Conservation (phyloP, 2,113 vertebrate genomes). For the Heteronetta atricapilla region DNA sequence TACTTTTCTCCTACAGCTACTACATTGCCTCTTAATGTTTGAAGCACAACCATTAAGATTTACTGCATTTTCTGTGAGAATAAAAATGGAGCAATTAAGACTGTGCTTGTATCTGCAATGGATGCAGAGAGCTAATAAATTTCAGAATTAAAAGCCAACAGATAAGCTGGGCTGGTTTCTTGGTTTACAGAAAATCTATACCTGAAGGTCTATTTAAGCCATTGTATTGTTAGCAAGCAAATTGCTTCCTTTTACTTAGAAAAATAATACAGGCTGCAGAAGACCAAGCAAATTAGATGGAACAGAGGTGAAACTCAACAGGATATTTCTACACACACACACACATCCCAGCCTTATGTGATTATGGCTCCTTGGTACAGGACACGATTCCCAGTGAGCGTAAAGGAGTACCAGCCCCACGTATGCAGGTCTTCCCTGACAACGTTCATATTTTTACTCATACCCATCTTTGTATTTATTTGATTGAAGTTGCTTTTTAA, state of each 20-base stretch:
- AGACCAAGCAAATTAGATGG: constrained; percentile 13
- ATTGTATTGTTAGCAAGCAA: constrained; percentile 52
- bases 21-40: constrained; percentile 59
- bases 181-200: constrained; percentile 78
- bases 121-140: constrained; percentile 74
- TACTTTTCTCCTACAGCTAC: constrained; percentile 67
- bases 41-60: constrained; percentile 72
- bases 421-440: not conserved
- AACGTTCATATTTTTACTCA: not conserved
- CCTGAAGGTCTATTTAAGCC: constrained; percentile 72
- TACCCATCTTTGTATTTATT: not conserved
- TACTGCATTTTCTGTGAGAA: constrained; percentile 74
- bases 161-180: constrained; percentile 58
- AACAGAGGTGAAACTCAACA: not conserved
- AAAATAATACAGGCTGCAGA: constrained; percentile 31
- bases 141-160: constrained; percentile 77
- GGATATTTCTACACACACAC: not conserved
- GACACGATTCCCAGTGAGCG: not conserved
- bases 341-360: not conserved
- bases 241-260: constrained; percentile 56
- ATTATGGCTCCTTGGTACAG: not conserved
- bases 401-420: not conserved
- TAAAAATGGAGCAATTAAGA: constrained; percentile 81
- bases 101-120: constrained; percentile 69
- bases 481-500: not conserved